Conservation (phyloP, 2,797 vertebrate genomes). For the Tamandua tetradactyla region DNA sequence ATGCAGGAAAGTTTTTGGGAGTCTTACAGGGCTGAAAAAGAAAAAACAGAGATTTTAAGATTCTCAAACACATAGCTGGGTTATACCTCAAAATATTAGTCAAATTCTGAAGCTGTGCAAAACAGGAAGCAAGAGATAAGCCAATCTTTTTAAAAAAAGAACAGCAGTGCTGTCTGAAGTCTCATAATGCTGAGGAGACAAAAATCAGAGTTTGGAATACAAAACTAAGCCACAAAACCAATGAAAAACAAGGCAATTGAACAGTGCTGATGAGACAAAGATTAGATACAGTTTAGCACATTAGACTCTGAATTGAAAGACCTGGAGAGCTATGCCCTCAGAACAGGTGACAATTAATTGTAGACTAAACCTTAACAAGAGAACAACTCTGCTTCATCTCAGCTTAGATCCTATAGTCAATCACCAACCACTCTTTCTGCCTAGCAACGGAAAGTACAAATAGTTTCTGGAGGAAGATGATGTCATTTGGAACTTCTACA, state of each 20-base stretch:
- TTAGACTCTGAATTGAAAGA: neutral
- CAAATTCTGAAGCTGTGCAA: neutral
- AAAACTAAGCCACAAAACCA: neutral
- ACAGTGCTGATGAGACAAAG: neutral
- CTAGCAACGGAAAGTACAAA: neutral
- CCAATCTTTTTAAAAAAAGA: neutral
- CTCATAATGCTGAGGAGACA: neutral
- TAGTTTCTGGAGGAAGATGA: neutral
- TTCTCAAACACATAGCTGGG: neutral
- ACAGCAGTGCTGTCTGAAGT: neutral
- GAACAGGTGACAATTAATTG: neutral
- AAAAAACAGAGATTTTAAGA: neutral
- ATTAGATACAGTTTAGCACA: neutral
- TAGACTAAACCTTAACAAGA: neutral
- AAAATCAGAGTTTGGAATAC: neutral
- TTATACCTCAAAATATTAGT: neutral
- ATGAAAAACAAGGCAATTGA: neutral
- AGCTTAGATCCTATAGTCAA: neutral
- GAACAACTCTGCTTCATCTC: neutral
- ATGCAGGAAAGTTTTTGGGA: neutral
- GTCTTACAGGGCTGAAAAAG: too few species aligned
- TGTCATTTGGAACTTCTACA: neutral
- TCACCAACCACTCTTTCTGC: neutral
- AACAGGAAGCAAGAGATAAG: neutral
- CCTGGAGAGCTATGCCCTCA: neutral